Evolutionary conservation across 1,140 invertebrate species (phyloP).

Genomic region (Holotrichia oblita): DNA sequence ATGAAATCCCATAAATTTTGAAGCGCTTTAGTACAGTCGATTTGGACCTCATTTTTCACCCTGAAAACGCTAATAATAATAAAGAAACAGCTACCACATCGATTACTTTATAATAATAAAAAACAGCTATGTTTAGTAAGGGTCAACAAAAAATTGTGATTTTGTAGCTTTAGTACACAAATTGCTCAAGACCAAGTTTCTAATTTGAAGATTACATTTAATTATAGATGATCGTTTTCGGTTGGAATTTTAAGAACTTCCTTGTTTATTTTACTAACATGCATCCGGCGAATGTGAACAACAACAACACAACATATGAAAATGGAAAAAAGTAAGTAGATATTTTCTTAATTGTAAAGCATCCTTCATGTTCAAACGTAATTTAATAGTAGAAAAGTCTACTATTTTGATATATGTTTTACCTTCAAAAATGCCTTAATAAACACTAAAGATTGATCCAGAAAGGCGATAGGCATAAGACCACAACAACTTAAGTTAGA

Average conservation of each 20-base stretch:
- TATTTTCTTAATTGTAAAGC: no score
- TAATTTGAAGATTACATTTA: background rate
- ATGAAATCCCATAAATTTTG: background rate
- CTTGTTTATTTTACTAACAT: background rate
- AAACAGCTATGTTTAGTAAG: conserved; percentile 18
- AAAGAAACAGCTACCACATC: background rate
- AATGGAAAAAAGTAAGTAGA: conserved; percentile 20
- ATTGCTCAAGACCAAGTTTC: background rate
- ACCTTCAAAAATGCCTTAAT: background rate
- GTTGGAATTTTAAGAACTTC: background rate
- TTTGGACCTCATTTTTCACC: no score
- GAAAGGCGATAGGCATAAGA: no score
- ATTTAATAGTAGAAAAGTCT: no score
- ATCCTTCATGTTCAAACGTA: no score
- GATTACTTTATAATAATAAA: background rate
- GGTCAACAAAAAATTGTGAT: background rate
- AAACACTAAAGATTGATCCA: no score
- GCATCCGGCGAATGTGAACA: conserved; percentile 24
- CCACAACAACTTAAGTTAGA: no score
- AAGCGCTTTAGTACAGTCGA: no score
- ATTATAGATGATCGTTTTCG: conserved; percentile 21
- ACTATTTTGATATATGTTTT: background rate
- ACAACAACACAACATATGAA: background rate
- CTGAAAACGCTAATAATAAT: conserved; percentile 6
- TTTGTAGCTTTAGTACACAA: background rate